These are phyloP conservation scores for Phlogophora meticulosa DNA, from an alignment of 2,888 invertebrate species.

Conservation along the genomic window DNA sequence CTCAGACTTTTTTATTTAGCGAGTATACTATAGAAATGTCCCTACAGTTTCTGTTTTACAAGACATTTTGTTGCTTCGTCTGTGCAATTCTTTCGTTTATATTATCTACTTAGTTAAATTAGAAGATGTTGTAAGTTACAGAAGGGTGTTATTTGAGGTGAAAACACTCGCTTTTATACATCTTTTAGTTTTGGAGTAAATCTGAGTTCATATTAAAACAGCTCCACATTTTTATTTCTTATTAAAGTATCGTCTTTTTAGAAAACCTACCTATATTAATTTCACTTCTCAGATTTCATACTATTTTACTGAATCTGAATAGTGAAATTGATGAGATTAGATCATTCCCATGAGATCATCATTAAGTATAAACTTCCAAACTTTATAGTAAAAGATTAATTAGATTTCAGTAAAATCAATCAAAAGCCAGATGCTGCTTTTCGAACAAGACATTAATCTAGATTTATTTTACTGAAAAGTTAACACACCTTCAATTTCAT, in stretches of 20 bases:
- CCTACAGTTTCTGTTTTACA: background rate
- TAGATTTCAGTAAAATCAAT: slow-evolving; percentile 8
- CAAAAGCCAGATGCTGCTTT: slow-evolving; percentile 8
- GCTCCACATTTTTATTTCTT: background rate
- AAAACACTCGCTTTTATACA: background rate
- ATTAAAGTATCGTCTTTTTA: background rate
- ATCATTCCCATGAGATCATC: background rate
- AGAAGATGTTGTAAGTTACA: slow-evolving; percentile 19
- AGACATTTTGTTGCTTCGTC: slow-evolving; percentile 19
- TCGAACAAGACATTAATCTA: slow-evolving; percentile 4
- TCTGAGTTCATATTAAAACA: background rate
- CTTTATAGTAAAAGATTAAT: background rate
- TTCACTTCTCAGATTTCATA: background rate
- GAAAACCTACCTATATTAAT: too few species aligned
- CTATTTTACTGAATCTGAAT: too few species aligned
- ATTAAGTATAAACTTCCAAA: background rate
- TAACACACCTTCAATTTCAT: background rate
- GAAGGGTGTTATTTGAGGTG: background rate
- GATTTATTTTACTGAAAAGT: slow-evolving; percentile 5
- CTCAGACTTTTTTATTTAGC: slow-evolving; percentile 1
- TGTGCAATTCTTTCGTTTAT: background rate
- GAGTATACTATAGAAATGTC: slow-evolving; percentile 8
- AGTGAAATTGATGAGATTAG: too few species aligned
- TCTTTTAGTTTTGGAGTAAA: background rate
- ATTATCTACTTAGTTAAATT: slow-evolving; percentile 27